phyloP scores from a whole-genome alignment of 2,888 invertebrate genomes.

The Stratiomys singularior region DNA sequence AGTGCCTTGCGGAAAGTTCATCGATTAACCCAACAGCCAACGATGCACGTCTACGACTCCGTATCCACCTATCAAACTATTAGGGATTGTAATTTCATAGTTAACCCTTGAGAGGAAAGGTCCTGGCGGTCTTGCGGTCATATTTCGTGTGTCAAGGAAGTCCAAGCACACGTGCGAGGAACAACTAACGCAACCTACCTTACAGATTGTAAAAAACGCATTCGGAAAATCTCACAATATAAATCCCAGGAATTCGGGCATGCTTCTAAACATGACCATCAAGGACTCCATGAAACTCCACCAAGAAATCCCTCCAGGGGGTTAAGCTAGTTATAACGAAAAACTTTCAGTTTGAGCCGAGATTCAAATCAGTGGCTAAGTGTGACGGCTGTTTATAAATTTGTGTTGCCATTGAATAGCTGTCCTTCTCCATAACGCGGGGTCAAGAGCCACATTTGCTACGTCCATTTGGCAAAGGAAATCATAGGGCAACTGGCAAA shows the following conservation, averaged over 20 bases:
- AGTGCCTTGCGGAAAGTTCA: slow-evolving; percentile 43
- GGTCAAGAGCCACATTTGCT: slow-evolving; percentile 42
- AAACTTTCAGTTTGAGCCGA: slow-evolving; percentile 24
- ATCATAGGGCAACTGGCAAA: slow-evolving; percentile 40
- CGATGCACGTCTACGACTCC: slow-evolving; percentile 11
- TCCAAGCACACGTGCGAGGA: no score
- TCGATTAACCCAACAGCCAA: slow-evolving; percentile 35
- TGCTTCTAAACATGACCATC: no score
- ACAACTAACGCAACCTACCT: no score
- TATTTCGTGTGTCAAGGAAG: no score
- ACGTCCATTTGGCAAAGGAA: slow-evolving; percentile 33
- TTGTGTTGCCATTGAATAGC: slow-evolving; percentile 38
- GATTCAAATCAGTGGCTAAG: slow-evolving; percentile 42
- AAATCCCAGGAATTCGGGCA: no score
- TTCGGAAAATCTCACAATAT: no score
- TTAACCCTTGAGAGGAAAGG: slow-evolving; percentile 30
- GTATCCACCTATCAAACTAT: slow-evolving; percentile 32
- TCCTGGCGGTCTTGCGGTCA: no score
- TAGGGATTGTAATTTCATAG: neutral
- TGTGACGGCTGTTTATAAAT: slow-evolving; percentile 44
- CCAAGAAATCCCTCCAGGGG: neutral
- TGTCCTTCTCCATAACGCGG: neutral
- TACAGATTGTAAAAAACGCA: no score
- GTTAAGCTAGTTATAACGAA: slow-evolving; percentile 20
- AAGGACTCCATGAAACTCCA: no score